Base-by-base conservation (phyloP, 1,140 invertebrate genomes). In the Carposina sasakii region DNA sequence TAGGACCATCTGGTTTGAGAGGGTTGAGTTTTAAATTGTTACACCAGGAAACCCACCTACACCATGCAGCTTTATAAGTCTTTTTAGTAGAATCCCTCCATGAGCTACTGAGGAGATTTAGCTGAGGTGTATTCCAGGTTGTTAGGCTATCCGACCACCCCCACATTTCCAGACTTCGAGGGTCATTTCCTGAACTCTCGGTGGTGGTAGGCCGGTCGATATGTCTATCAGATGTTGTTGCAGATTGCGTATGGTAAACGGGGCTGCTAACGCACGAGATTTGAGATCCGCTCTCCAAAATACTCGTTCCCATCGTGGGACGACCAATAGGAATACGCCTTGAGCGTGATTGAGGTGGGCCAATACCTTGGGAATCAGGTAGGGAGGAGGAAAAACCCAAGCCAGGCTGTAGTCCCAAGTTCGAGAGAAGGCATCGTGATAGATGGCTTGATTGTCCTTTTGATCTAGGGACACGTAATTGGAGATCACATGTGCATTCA, bases 401-500 rank as follows among this genome's bases (percentile, higher is more conserved):
- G 34, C 61, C 9, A 60, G 52, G 3, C 34, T 17, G 28, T 44
- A 53, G 0, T 54, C 16, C 54, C 56, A 59, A 9, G 23, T 17
- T 23, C 37, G 22, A 42, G 49, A 54, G 50, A 67, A 64, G 21
- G 60, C 56, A 34, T 67, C 60, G 54, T 64, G 59, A 46, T 66
- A 63, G 15, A 46, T 8, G 2, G 67, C 65, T 39, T 52, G n/a
- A 1, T 28, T 50, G 58, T 74, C 65, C 46, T 50, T 50, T 5
- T 26, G 13, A 20, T 56, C 56, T 19, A 45, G 23, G 12, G 45
- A 33, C 2, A 21, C 45, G 39, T 78, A 78, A 3, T 44, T 54
- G 6, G 13, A n/a, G n/a, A 71, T 52, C 17, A 76, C 67, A 20
- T 54, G 57, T 8, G 67, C 60, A 13, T 33, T 48, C 9, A 37